phyloP scores from a whole-genome alignment of 64 coral and sea anemone genomes.

The Pocillopora damicornis region DNA sequence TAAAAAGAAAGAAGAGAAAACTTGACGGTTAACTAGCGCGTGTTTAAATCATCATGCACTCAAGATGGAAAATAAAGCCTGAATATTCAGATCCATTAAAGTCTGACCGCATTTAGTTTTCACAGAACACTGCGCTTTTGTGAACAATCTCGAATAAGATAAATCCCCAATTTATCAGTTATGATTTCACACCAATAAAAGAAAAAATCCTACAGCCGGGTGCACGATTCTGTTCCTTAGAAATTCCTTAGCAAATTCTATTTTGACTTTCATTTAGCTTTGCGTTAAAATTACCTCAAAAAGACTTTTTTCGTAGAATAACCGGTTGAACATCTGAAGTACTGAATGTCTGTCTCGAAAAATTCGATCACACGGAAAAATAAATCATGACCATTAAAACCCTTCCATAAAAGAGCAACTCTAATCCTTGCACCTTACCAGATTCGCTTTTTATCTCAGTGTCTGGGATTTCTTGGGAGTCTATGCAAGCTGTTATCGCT shows the following conservation, averaged over 20 bases:
- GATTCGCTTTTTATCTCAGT: constrained; percentile 27
- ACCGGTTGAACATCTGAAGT: not conserved
- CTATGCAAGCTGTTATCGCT: not conserved
- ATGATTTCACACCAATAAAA: not conserved
- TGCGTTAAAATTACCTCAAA: not conserved
- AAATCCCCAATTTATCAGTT: not conserved
- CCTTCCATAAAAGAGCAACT: constrained; percentile 18
- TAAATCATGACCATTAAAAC: constrained; percentile 20
- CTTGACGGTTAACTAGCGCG: constrained; percentile 8
- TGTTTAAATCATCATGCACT: not conserved
- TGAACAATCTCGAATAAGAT: not conserved
- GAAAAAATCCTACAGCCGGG: not conserved
- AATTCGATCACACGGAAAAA: constrained; percentile 1
- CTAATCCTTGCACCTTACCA: constrained; percentile 49
- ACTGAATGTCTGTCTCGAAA: not conserved
- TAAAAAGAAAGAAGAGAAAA: not conserved
- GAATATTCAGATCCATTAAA: not conserved
- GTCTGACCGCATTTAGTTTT: not conserved
- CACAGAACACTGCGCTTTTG: constrained; percentile 1
- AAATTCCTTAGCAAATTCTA: not conserved
- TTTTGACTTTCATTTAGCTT: not conserved
- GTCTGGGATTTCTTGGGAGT: constrained; percentile 16
- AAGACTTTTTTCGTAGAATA: not conserved
- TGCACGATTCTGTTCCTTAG: not conserved
- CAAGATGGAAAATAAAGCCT: constrained; percentile 1